Evolutionary conservation across 2,797 vertebrate species (phyloP).

Genomic region (Staurois parvus): DNA sequence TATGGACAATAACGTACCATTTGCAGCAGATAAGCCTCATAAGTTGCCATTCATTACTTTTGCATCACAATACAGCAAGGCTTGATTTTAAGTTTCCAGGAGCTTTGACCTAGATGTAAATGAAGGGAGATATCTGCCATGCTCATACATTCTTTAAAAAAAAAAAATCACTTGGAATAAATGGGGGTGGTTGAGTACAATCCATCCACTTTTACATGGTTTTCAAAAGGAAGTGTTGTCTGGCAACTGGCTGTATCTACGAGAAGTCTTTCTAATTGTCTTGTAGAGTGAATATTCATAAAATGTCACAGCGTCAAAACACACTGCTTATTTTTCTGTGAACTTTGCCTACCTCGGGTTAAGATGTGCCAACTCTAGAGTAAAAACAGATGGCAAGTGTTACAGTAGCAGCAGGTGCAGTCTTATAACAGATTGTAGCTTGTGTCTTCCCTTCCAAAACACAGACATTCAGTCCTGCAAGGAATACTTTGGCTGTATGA

Average conservation of each 20-base stretch:
- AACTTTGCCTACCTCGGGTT: background rate
- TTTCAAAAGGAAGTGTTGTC: background rate
- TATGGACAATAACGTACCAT: too few relatives aligned
- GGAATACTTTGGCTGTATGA: background rate
- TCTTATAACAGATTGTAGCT: slow-evolving; percentile 65
- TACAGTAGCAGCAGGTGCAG: slow-evolving; percentile 64
- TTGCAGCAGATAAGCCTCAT: too few relatives aligned
- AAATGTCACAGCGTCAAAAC: background rate
- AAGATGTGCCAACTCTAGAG: slow-evolving; percentile 22
- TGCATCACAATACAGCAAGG: background rate
- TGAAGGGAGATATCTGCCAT: too few relatives aligned
- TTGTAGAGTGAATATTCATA: background rate
- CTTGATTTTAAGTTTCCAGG: too few relatives aligned
- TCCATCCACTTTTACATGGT: background rate
- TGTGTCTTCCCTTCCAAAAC: slow-evolving; percentile 37
- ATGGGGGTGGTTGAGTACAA: too few relatives aligned
- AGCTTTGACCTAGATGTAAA: background rate
- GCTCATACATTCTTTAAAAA: too few relatives aligned
- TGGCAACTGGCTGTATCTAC: background rate
- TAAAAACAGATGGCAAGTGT: slow-evolving; percentile 63
- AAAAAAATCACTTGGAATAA: too few relatives aligned
- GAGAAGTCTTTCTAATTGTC: background rate
- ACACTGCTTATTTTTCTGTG: background rate
- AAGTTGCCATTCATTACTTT: too few relatives aligned
- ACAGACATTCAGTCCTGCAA: background rate